A percentile compares a stretch with the other conserved stretches of the same genome.
Evolutionary conservation across 1,140 invertebrate species (phyloP).

Genomic region (Zaprionus ornatus): DNA sequence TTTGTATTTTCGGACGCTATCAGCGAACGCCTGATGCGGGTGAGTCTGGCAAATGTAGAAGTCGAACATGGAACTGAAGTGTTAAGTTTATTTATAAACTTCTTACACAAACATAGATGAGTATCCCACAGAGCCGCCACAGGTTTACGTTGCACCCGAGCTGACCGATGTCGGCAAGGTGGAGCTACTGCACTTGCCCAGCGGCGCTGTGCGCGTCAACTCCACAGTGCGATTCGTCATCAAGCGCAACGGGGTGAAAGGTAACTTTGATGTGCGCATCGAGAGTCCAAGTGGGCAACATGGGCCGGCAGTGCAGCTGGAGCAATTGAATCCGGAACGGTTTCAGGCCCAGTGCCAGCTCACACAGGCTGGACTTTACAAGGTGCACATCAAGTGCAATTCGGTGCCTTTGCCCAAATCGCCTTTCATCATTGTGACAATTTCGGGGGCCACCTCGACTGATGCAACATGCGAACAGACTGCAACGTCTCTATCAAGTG

Average conservation of each 20-base stretch:
- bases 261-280: slow-evolving; percentile 77
- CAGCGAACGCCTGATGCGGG: slow-evolving; percentile 81
- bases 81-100: slow-evolving; percentile 58
- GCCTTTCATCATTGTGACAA: slow-evolving; percentile 91
- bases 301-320: slow-evolving; percentile 74
- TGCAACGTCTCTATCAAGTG: slow-evolving; percentile 8
- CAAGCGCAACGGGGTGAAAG: slow-evolving; percentile 77
- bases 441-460: slow-evolving; percentile 86
- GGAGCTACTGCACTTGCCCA: slow-evolving; percentile 77
- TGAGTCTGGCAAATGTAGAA: slow-evolving; percentile 65
- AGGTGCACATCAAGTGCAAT: slow-evolving; percentile 94
- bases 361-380: slow-evolving; percentile 93
- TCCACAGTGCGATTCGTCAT: slow-evolving; percentile 65
- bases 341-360: slow-evolving; percentile 93
- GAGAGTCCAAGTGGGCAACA: slow-evolving; percentile 71
- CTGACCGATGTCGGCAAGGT: slow-evolving; percentile 74
- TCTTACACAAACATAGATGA: slow-evolving; percentile 52
- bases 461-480: neutral
- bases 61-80: slow-evolving; percentile 39
- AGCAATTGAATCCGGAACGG: slow-evolving; percentile 90
- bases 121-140: slow-evolving; percentile 68
- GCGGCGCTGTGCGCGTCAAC: slow-evolving; percentile 67
- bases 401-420: slow-evolving; percentile 94
- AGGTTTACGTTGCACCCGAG: slow-evolving; percentile 75
- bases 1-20: slow-evolving; percentile 78